A percentile compares a stretch with the other conserved stretches of the same genome.
These are phyloP conservation scores for Xiphophorus birchmanni DNA, from an alignment of 2,797 vertebrate species.

Conservation along the genomic window DNA sequence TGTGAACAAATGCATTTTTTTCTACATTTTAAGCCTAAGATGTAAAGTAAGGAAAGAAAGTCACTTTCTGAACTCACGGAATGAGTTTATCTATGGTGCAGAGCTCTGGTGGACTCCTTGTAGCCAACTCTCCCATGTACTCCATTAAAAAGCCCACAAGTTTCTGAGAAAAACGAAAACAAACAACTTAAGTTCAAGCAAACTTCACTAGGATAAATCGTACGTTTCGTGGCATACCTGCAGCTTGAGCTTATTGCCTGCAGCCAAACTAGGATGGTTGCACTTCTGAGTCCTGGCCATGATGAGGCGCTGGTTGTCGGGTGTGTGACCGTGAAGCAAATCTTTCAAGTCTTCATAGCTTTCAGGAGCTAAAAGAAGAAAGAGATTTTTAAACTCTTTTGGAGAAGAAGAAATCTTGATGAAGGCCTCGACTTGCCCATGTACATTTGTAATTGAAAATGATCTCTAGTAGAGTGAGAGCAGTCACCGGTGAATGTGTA, in stretches of 20 bases:
- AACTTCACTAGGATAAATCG: background rate
- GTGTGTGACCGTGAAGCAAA: conserved; percentile 81
- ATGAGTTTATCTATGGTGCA: conserved; percentile 84
- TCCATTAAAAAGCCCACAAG: conserved; percentile 91
- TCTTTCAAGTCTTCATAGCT: conserved; percentile 80
- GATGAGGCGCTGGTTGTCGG: conserved; percentile 87
- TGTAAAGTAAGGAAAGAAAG: background rate
- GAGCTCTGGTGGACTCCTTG: conserved; percentile 83
- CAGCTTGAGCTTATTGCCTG: conserved; percentile 91
- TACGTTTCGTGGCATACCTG: conserved; percentile 73
- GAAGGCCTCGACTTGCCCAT: background rate
- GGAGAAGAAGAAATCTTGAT: background rate
- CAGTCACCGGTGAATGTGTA: conserved; percentile 89
- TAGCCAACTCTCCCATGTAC: conserved; percentile 88
- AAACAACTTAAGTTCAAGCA: background rate
- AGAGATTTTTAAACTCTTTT: background rate
- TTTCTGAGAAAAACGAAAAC: conserved; percentile 81
- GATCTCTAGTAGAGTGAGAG: background rate
- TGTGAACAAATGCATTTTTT: accelerated
- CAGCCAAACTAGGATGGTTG: conserved; percentile 91
- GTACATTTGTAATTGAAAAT: background rate
- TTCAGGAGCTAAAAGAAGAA: conserved; percentile 83
- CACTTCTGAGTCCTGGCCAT: conserved; percentile 90
- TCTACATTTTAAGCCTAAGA: background rate
- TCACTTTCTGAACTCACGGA: conserved; percentile 76